Evolutionary conservation across 2,888 invertebrate genomes (phyloP).

Genomic region (Nephrotoma appendiculata): DNA sequence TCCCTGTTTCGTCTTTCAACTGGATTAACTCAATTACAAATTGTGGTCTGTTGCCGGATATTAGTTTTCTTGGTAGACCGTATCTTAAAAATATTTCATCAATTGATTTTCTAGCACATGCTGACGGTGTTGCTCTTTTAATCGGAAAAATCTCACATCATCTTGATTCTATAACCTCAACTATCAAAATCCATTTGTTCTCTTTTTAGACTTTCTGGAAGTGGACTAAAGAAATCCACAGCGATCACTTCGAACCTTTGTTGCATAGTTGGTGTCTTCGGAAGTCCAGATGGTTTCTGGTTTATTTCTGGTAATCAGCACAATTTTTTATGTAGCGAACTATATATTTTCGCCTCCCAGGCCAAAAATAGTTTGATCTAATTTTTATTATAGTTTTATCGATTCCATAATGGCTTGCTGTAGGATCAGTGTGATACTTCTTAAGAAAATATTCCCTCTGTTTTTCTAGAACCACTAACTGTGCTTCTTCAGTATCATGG

Average conservation of each 20-base stretch:
- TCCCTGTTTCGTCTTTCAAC: constrained; percentile 15
- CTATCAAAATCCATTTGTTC: no score
- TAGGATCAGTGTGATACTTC: constrained; percentile 12
- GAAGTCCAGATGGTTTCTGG: constrained; percentile 20
- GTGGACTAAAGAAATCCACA: no score
- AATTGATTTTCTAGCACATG: no score
- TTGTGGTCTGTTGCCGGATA: constrained; percentile 24
- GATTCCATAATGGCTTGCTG: constrained; percentile 18
- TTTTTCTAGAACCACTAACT: constrained; percentile 12
- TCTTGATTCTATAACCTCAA: no score
- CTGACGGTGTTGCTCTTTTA: no score
- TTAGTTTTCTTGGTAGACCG: constrained; percentile 18
- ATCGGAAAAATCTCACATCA: no score
- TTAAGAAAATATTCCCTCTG: constrained; percentile 7
- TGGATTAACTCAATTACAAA: constrained; percentile 22
- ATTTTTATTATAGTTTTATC: constrained; percentile 15
- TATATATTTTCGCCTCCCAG: constrained; percentile 18
- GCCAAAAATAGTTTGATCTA: no score
- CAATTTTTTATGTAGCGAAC: constrained; percentile 18
- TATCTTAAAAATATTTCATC: no score
- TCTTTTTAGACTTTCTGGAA: no score
- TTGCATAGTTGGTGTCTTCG: constrained; percentile 18
- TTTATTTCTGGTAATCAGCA: constrained; percentile 21
- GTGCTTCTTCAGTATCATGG: no score
- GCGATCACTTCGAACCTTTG: no score